Percentiles rank a stretch among this genome's conserved stretches.
phyloP scores from a whole-genome alignment of 2,113 vertebrate genomes.

The Cranoglanis bouderius region DNA sequence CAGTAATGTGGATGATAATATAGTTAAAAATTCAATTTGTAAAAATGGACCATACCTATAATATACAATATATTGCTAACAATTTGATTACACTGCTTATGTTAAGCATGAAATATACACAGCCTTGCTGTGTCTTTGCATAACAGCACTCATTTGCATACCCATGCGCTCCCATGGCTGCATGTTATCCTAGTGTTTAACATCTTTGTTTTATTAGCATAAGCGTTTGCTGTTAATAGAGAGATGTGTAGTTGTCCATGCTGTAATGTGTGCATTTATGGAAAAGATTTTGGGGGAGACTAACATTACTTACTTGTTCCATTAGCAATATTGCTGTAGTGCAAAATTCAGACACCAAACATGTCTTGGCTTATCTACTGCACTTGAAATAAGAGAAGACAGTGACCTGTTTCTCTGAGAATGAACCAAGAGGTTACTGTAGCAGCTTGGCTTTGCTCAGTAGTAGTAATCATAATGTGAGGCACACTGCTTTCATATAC shows the following conservation, averaged over 20 bases:
- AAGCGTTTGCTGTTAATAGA: not conserved
- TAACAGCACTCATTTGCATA: not conserved
- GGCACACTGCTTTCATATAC: constrained; percentile 29
- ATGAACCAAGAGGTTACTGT: constrained; percentile 5
- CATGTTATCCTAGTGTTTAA: not conserved
- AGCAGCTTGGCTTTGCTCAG: constrained; percentile 9
- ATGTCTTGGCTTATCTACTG: constrained; percentile 3
- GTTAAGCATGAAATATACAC: not conserved
- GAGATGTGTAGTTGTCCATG: not conserved
- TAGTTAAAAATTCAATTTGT: not conserved
- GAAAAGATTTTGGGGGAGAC: not conserved
- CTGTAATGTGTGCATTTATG: not conserved
- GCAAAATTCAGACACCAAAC: not conserved
- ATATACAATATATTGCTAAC: not conserved
- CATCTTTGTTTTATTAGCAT: not conserved
- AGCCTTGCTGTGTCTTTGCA: constrained; percentile 3
- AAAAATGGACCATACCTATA: not conserved
- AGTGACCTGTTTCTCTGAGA: constrained; percentile 5
- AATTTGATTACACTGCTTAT: not conserved
- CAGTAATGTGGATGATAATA: not conserved
- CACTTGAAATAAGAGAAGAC: constrained; percentile 19
- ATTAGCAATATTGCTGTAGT: constrained; percentile 8
- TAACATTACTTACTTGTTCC: not conserved
- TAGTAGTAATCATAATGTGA: constrained; percentile 34
- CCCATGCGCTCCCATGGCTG: not conserved